Base-by-base conservation (phyloP, 2,113 vertebrate genomes). In the Aldabrachelys gigantea region DNA sequence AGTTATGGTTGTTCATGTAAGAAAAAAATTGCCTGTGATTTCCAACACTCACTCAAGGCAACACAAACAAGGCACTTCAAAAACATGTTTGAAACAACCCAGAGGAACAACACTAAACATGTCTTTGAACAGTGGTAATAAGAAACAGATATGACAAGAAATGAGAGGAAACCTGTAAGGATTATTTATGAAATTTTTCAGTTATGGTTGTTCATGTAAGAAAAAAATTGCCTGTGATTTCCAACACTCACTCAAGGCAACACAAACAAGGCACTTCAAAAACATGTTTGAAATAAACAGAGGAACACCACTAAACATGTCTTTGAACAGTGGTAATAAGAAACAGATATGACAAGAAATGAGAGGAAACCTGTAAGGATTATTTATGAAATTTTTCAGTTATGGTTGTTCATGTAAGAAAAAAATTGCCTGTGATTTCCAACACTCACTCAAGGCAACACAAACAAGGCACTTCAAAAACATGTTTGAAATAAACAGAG, bases 391-490 rank as follows among this genome's bases (percentile, higher is more conserved):
- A 89, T 97, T n/a, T 93, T 90, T 96, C 59, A 92, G 96, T 97
- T 89, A 83, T 47, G 87, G 72, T 69, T 95, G 75, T 96, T 97
- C 84, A 89, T 62, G 38, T 80, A 79, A 81, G 44, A 8, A 54
- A 44, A 75, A 57, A 94, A 94, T 72, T 12, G 7, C 44, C 88
- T 49, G 62, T 91, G 49, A 90, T 92, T 94, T 90, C 85, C 85
- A 93, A 89, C 84, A 38, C 1, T 5, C 79, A 81, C 5, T 82
- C 53, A 84, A 4, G 41, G 59, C 78, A 81, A 90, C 53, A 80
- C 88, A 95, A 97, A 89, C 59, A 94, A 79, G 57, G 88, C 95
- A 94, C 87, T 97, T 96, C 80, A 90, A 87, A 95, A 97, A 91
- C 94, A 96, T 96, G 91, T 85, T 93, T 83, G 78, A 65, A 92